Evolutionary conservation across 2,888 invertebrate species (phyloP).

Genomic region (Ametastegia equiseti): DNA sequence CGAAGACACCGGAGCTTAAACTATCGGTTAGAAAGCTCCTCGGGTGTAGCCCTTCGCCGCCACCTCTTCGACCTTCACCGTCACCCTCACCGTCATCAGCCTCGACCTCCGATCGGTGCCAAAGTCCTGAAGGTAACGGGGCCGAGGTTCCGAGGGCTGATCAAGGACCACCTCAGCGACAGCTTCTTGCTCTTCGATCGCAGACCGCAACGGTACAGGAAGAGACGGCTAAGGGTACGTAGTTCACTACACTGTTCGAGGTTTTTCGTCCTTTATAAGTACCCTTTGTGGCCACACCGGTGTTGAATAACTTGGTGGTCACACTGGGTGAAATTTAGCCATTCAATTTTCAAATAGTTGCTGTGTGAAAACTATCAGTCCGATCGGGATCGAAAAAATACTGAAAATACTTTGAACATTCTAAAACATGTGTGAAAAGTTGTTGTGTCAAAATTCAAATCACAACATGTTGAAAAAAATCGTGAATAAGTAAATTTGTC

Average conservation of each 20-base stretch:
- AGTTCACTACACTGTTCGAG: background rate
- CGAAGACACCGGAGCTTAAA: slow-evolving; percentile 69
- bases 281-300: too few relatives aligned
- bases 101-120: slow-evolving; percentile 61
- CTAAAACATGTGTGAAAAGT: too few relatives aligned
- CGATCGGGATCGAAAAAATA: too few relatives aligned
- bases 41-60: slow-evolving; percentile 70
- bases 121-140: slow-evolving; percentile 54
- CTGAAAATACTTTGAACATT: too few relatives aligned
- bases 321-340: too few relatives aligned
- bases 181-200: slow-evolving; percentile 32
- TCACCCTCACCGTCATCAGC: slow-evolving; percentile 33
- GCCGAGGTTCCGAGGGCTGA: slow-evolving; percentile 6
- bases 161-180: slow-evolving; percentile 21
- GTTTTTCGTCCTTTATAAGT: background rate
- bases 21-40: slow-evolving; percentile 70
- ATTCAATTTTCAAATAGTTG: too few relatives aligned
- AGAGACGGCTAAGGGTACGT: slow-evolving; percentile 52
- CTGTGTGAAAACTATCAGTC: too few relatives aligned
- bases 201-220: slow-evolving; percentile 55
- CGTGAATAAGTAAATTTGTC: too few relatives aligned
- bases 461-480: too few relatives aligned
- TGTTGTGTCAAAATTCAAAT: too few relatives aligned
- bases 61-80: slow-evolving; percentile 17
- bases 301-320: background rate